A percentile compares a stretch with the other conserved stretches of the same genome.
These are phyloP conservation scores for Macropis europaea DNA, from an alignment of 2,888 invertebrate genomes.

Conservation along the genomic window DNA sequence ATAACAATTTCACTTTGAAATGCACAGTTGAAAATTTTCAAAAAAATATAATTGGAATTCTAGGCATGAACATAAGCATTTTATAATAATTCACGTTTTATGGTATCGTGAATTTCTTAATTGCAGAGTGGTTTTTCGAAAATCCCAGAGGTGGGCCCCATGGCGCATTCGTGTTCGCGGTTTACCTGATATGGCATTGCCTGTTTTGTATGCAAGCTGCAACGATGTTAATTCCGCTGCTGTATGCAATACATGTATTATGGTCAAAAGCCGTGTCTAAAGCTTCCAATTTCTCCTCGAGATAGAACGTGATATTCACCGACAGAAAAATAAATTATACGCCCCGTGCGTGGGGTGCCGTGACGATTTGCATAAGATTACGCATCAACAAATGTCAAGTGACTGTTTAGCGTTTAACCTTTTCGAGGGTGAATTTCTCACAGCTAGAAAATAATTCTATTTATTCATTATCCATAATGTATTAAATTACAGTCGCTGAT, in stretches of 20 bases:
- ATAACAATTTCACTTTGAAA: too few relatives aligned
- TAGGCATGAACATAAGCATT: too few relatives aligned
- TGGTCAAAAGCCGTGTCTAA: conserved; percentile 40
- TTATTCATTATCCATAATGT: background rate
- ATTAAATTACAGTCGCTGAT: background rate
- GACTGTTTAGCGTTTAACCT: too few relatives aligned
- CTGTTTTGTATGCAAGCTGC: conserved; percentile 39
- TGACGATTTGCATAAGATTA: background rate
- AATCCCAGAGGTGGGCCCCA: conserved; percentile 10
- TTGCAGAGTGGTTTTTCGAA: conserved; percentile 21
- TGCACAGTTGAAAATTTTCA: too few relatives aligned
- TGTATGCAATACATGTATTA: conserved; percentile 41
- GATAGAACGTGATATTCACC: conserved; percentile 4
- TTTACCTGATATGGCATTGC: conserved; percentile 40
- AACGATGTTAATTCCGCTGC: conserved; percentile 37
- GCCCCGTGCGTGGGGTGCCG: background rate
- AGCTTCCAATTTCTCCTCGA: conserved; percentile 40
- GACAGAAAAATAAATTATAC: conserved; percentile 7
- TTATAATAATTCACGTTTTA: background rate
- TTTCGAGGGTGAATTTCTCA: too few relatives aligned
- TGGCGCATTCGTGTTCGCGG: conserved; percentile 31
- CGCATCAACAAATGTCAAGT: background rate
- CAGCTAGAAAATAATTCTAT: background rate
- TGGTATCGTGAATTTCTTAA: conserved; percentile 2
- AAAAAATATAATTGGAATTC: too few relatives aligned